Evolutionary conservation across 2,888 invertebrate genomes (phyloP), one percentile per base, ranked within the genome.

Genomic region (Ochropacha duplaris): DNA sequence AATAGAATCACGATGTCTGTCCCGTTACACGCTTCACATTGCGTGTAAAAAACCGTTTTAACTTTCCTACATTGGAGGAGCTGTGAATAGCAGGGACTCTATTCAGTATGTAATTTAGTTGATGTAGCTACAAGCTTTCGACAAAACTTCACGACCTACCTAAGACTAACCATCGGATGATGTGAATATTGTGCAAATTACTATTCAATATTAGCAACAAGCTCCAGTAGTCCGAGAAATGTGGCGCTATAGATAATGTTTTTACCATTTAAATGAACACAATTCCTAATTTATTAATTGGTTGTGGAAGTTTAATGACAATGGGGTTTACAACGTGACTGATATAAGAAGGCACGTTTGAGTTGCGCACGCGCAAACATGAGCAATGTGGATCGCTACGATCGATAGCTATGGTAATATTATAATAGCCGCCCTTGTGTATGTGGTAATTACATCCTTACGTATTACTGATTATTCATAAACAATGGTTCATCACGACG

Each of bases 361-460:
- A 54, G 49, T 54, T 59, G 57, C 31, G 49, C 59, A 58, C 55
- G 58, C 54, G 51, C 58, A 61, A 52, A 60, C 58, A 56, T 57
- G 62, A 65, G 61, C 62, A 68, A 70, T 70, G 60, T 69, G 69
- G 66, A 76, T 78, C 61, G 61, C 54, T 19, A 39, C 54, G 26
- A 52, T 36, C 62, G 73, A 78, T 76, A 76, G 65, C 64, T 75
- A 79, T 77, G 79, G 67, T 77, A 83, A 82, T 79, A 59, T 57
- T 60, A 44, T 57, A 59, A 68, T 71, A 54, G n/a, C 55, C 39
- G n/a, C 55, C 39, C 28, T 51, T 50, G 22, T 64, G 70, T 62
- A 59, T 55, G 57, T 59, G 63, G 65, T 85, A 84, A 87, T 87
- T 81, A 70, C 79, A 81, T 81, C 81, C 79, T 82, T 69, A 69